phyloP scores from a whole-genome alignment of 37 sponge, comb jelly and placozoan genomes.

The Haliclona indistincta region DNA sequence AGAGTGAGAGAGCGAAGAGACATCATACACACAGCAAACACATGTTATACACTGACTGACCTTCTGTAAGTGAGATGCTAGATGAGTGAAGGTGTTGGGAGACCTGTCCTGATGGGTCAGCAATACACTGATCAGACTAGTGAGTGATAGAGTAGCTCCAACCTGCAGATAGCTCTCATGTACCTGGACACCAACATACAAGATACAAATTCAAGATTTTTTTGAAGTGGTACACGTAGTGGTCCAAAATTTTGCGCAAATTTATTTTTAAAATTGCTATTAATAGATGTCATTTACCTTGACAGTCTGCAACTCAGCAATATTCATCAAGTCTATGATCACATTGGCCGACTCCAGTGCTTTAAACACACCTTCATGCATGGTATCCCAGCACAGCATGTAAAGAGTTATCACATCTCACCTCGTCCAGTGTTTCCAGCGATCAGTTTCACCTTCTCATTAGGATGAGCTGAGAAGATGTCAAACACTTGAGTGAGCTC shows the following conservation, averaged over 20 bases:
- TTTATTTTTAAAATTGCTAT: no score
- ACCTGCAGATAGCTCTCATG: slow-evolving; percentile 24
- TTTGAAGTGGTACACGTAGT: no score
- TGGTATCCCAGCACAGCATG: not conserved
- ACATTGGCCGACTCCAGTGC: slow-evolving; percentile 17
- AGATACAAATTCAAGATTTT: not conserved
- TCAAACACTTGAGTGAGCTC: slow-evolving; percentile 40
- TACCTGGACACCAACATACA: slow-evolving; percentile 35
- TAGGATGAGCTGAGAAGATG: slow-evolving; percentile 14
- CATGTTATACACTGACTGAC: no score
- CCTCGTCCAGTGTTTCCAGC: slow-evolving; percentile 81
- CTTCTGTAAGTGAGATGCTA: slow-evolving; percentile 47
- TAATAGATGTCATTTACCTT: slow-evolving; percentile 23
- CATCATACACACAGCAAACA: no score
- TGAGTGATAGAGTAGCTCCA: slow-evolving; percentile 54
- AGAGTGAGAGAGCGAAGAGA: not conserved
- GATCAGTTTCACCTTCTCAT: slow-evolving; percentile 41
- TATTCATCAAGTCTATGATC: slow-evolving; percentile 40
- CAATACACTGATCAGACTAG: slow-evolving; percentile 42
- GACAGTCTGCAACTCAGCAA: slow-evolving; percentile 25
- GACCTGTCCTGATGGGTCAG: slow-evolving; percentile 25
- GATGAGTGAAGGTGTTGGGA: slow-evolving; percentile 31
- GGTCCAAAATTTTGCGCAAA: no score
- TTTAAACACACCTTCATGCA: slow-evolving; percentile 54
- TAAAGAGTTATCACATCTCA: not conserved